Conservation (phyloP, 2,113 vertebrate genomes). For the Dermatemys mawii region DNA sequence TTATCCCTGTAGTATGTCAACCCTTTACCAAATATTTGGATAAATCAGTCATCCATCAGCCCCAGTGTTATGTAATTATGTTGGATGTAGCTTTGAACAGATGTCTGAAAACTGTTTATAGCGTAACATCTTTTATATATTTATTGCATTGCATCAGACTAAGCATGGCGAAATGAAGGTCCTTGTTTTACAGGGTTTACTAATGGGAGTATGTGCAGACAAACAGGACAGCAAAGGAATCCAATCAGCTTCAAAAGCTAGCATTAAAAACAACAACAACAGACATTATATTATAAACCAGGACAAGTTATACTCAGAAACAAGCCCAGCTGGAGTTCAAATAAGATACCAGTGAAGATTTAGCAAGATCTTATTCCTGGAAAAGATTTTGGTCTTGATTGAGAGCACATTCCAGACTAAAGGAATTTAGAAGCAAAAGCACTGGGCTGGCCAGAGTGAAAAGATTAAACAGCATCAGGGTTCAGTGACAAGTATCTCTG, state of each 20-base stretch:
- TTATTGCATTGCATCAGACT: slow-evolving; percentile 13
- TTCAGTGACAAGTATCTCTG: slow-evolving; percentile 27
- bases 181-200: not conserved
- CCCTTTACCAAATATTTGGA: slow-evolving; percentile 41
- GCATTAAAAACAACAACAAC: slow-evolving; percentile 6
- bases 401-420: slow-evolving; percentile 59
- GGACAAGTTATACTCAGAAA: slow-evolving; percentile 53
- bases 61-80: not conserved
- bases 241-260: not conserved
- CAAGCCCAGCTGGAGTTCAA: slow-evolving; percentile 60
- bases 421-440: slow-evolving; percentile 53
- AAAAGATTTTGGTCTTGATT: slow-evolving; percentile 65
- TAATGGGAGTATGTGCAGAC: not conserved
- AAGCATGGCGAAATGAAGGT: not conserved
- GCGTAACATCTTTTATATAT: not conserved
- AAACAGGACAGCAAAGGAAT: not conserved
- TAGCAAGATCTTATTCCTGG: slow-evolving; percentile 66
- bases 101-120: slow-evolving; percentile 30
- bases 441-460: slow-evolving; percentile 52
- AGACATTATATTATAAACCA: not conserved
- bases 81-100: slow-evolving; percentile 45
- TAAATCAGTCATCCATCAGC: not conserved
- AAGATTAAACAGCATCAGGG: slow-evolving; percentile 72
- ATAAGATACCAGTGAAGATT: slow-evolving; percentile 57
- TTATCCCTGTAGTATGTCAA: slow-evolving; percentile 16